Conservation (phyloP, 92 coral and sea anemone species). For the Zoanthus solanderi region DNA sequence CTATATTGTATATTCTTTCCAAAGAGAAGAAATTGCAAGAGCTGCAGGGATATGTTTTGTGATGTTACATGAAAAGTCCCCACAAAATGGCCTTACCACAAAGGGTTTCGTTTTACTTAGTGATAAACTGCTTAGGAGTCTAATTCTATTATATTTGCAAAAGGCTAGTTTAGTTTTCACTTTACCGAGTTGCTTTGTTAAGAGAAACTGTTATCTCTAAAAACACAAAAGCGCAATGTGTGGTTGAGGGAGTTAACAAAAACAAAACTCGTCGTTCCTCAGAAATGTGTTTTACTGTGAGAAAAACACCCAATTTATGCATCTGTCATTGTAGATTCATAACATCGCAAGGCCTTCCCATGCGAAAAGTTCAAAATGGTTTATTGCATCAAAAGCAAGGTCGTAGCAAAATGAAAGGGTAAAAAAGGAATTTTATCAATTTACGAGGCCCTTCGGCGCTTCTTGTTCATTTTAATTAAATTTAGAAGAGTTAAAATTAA, state of each 20-base stretch:
- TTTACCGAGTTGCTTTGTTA: conserved; percentile 38
- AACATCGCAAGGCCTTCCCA: conserved; percentile 44
- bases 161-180: conserved; percentile 47
- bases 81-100: neutral
- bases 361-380: conserved; percentile 43
- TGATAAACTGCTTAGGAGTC: conserved; percentile 3
- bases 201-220: conserved; percentile 47
- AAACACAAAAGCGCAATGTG: conserved; percentile 50
- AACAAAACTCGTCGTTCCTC: conserved; percentile 45
- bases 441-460: conserved; percentile 29
- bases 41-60: neutral
- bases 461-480: conserved; percentile 49
- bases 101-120: conserved; percentile 15
- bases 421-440: conserved; percentile 16
- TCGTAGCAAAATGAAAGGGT: conserved; percentile 27
- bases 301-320: conserved; percentile 21
- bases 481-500: conserved; percentile 44
- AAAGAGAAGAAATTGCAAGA: conserved; percentile 8
- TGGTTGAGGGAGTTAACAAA: conserved; percentile 49
- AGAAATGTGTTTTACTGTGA: conserved; percentile 50
- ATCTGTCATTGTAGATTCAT: conserved; percentile 32
- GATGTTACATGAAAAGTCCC: neutral
- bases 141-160: conserved; percentile 36
- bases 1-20: neutral
- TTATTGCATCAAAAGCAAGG: conserved; percentile 36